A percentile compares a stretch with the other conserved stretches of the same genome.
phyloP scores from a whole-genome alignment of 1,140 invertebrate genomes.

The Branchinecta lindahli region DNA sequence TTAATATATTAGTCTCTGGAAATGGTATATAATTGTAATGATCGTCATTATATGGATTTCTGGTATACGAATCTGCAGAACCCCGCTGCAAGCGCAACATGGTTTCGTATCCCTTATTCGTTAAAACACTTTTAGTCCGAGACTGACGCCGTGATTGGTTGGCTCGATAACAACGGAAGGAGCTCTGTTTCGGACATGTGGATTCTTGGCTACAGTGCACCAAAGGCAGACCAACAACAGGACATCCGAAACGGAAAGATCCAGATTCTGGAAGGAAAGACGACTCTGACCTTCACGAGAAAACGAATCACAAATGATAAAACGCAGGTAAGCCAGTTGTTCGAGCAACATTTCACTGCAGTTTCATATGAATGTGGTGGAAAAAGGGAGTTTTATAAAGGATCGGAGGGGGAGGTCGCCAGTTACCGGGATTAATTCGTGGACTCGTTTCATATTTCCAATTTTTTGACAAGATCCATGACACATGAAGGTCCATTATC shows the following conservation, averaged over 20 bases:
- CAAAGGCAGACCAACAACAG: constrained; percentile 53
- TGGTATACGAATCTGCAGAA: no score
- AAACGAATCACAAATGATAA: constrained; percentile 57
- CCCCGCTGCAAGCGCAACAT: no score
- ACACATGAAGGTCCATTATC: no score
- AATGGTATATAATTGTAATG: no score
- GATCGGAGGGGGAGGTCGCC: no score
- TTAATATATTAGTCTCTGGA: no score
- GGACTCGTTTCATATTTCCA: background rate
- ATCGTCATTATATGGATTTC: no score
- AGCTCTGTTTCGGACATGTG: constrained; percentile 76
- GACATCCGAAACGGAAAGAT: constrained; percentile 55
- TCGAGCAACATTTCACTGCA: background rate
- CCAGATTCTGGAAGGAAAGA: constrained; percentile 52
- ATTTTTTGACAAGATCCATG: constrained; percentile 13
- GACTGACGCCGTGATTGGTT: constrained; percentile 68
- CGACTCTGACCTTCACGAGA: constrained; percentile 60
- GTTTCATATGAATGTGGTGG: no score
- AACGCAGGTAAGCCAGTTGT: constrained; percentile 34
- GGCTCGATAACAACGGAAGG: constrained; percentile 58
- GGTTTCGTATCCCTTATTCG: no score
- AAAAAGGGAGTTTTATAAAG: no score
- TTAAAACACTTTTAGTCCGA: constrained; percentile 40
- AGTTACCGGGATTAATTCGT: no score
- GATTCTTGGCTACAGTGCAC: constrained; percentile 41